Conservation (phyloP, 2,888 invertebrate species). For the Archaeoteleia sp. region DNA sequence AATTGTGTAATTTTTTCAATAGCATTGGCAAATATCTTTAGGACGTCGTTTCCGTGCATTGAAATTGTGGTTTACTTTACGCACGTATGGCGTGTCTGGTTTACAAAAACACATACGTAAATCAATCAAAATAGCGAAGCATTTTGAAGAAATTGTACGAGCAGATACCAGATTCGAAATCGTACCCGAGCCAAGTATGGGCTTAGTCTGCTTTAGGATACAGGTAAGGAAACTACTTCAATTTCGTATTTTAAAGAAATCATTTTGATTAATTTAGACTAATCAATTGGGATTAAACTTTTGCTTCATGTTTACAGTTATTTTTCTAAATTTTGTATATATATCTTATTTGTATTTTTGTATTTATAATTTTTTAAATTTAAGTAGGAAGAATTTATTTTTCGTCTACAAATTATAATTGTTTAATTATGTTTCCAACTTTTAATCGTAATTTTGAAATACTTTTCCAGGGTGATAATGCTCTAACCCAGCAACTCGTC, state of each 20-base stretch:
- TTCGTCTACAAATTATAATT: neutral
- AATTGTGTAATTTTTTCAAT: constrained; percentile 76
- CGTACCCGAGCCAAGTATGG: constrained; percentile 83
- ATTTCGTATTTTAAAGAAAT: constrained; percentile 1
- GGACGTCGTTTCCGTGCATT: constrained; percentile 91
- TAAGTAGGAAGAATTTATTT: no score
- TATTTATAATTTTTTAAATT: no score
- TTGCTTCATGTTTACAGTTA: no score
- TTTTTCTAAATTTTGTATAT: no score
- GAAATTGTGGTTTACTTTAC: constrained; percentile 95
- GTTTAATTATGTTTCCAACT: neutral
- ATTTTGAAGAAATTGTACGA: constrained; percentile 83
- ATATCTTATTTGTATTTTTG: no score
- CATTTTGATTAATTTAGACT: neutral
- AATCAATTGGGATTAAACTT: no score
- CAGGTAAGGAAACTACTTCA: constrained; percentile 76
- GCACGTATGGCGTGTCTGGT: constrained; percentile 88
- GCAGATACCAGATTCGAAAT: constrained; percentile 88
- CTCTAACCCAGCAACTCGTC: constrained; percentile 82
- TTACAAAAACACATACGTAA: constrained; percentile 86
- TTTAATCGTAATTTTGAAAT: neutral
- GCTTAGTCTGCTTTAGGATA: constrained; percentile 92
- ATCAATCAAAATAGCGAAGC: constrained; percentile 84
- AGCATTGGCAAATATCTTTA: constrained; percentile 92
- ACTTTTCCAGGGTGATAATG: constrained; percentile 80